Conservation (phyloP, 2,797 vertebrate species). For the Amazona finschi region DNA sequence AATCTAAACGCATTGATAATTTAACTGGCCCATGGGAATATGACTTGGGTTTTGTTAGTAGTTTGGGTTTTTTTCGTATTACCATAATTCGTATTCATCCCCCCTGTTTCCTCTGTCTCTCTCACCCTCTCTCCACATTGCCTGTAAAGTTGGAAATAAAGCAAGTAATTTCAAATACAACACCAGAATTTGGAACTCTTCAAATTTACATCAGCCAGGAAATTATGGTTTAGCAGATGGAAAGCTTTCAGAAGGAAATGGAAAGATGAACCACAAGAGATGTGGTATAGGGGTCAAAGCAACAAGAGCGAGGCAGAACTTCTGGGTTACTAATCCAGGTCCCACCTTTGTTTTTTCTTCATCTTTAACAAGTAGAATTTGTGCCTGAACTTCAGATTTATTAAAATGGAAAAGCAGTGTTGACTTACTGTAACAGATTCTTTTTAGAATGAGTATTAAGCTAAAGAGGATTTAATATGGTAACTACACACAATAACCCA, state of each 20-base stretch:
- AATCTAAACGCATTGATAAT: neutral
- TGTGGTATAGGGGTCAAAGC: slow-evolving; percentile 33
- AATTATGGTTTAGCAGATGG: slow-evolving; percentile 63
- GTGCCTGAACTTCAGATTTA: neutral
- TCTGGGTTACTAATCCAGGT: slow-evolving; percentile 1
- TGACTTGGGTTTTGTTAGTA: neutral
- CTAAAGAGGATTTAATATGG: neutral
- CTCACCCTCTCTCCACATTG: neutral
- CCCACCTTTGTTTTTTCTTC: neutral
- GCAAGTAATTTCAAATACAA: slow-evolving; percentile 45
- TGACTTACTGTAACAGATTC: neutral
- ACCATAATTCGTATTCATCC: neutral
- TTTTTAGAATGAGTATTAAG: neutral
- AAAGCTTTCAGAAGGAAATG: slow-evolving; percentile 59
- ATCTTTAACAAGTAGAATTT: neutral
- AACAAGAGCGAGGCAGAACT: slow-evolving; percentile 6
- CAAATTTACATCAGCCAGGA: slow-evolving; percentile 60
- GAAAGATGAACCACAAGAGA: slow-evolving; percentile 59
- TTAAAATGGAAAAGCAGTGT: neutral
- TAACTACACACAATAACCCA: neutral
- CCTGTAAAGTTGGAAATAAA: slow-evolving; percentile 23
- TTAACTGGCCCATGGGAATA: neutral
- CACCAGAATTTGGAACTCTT: slow-evolving; percentile 46
- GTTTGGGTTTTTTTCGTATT: neutral
- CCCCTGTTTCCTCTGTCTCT: neutral